Evolutionary conservation across 37 sponge, comb jelly and placozoan species (phyloP).

Genomic region (Chondrilla cf. caribensis): DNA sequence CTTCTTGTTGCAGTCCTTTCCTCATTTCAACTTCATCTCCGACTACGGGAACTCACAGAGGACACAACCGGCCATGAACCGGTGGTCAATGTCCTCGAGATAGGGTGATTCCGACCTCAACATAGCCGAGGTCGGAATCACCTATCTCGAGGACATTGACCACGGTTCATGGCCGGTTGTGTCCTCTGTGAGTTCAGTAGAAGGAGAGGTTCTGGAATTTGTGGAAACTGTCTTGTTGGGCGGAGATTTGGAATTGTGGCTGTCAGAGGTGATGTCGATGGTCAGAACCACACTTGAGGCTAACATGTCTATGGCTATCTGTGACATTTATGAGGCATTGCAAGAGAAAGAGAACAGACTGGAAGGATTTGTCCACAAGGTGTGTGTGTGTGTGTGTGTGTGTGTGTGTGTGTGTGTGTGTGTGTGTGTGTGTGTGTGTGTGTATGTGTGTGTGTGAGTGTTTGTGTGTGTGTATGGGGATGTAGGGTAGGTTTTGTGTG

Average conservation of each 20-base stretch:
- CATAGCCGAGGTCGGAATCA: slow-evolving; percentile 19
- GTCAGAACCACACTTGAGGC: neutral
- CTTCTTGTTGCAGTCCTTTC: slow-evolving; percentile 49
- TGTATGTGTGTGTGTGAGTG: no score
- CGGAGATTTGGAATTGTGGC: slow-evolving; percentile 69
- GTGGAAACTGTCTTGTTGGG: slow-evolving; percentile 43
- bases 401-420: neutral
- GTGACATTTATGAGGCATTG: neutral
- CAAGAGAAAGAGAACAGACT: neutral
- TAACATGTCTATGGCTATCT: neutral
- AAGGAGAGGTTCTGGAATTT: slow-evolving; percentile 53
- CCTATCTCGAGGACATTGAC: slow-evolving; percentile 9
- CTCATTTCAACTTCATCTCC: slow-evolving; percentile 1
- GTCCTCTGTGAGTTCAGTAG: slow-evolving; percentile 50
- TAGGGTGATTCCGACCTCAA: slow-evolving; percentile 66
- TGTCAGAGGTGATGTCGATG: slow-evolving; percentile 9
- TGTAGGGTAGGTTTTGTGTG: no score
- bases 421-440: no score
- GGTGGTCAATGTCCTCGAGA: no score
- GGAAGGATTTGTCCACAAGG: slow-evolving; percentile 3
- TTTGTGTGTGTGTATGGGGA: no score
- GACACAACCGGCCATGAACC: no score
- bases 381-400: neutral
- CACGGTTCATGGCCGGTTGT: slow-evolving; percentile 22
- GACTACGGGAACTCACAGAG: no score